Evolutionary conservation across 2,113 vertebrate species (phyloP), one percentile per base, ranked within the genome.

Genomic region (Mustelus asterias): DNA sequence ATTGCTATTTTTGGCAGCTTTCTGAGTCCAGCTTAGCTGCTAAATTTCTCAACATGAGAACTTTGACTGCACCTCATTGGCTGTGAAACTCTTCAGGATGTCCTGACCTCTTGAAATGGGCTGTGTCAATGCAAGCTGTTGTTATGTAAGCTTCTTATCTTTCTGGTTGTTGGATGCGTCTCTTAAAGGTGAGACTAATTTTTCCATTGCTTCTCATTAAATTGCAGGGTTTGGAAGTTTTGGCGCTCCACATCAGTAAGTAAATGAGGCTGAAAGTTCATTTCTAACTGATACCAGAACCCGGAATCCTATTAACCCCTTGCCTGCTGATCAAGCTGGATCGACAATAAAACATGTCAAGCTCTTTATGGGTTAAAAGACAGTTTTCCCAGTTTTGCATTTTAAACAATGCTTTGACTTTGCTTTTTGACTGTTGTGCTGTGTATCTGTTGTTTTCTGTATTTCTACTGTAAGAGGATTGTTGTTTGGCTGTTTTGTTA

Each of bases 211-310:
- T 92, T 63, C 72, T 33, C 33, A n/a, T 48, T 80, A 96, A 96
- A 26, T 94, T 98, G 97, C 96, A 29, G 98, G 97, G 96, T 92
- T 97, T n/a, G 97, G 97, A 96, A 97, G 96, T 95, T 98, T 98
- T 96, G 97, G 97, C 0, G 97, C 97, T 96, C 54, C 97, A 96
- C 98, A 98, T 97, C 98, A 97, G 98, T 98, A 97, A 98, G 98
- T 98, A 96, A 54, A 95, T 92, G 44, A 90, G 94, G 78, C 89
- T 94, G 95, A 72, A 96, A 70, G 86, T 90, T 67, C 78, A 58
- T 67, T 88, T 86, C 95, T 88, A 85, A 48, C 95, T 88, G 80
- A 69, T 96, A 96, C 44, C 54, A 95, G 69, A 95, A 76, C 94
- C 94, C 48, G 94, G 94, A 72, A 29, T 72, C 67, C 41, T 54